Evolutionary conservation across 23 tunicate species (phyloP).

Genomic region (Phallusia fumigata): DNA sequence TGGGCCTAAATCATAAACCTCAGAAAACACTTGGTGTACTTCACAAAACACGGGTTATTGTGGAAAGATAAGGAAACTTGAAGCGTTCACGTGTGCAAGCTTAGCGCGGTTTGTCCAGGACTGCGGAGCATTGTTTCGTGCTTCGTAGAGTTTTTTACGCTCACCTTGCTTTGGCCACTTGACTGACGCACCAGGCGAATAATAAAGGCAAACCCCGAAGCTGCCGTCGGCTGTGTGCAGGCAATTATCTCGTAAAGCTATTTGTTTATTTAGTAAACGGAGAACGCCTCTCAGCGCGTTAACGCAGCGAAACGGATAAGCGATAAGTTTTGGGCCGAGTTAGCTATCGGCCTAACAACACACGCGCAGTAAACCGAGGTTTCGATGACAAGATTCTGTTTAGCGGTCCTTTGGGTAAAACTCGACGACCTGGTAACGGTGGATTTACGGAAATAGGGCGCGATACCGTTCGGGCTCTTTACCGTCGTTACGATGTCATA

Average conservation of each 20-base stretch:
- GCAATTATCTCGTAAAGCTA: constrained; percentile 10
- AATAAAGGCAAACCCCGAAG: neutral
- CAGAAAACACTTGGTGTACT: too few relatives aligned
- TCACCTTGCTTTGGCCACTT: neutral
- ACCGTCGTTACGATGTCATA: neutral
- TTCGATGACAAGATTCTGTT: neutral
- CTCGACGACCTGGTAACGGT: neutral
- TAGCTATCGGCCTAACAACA: neutral
- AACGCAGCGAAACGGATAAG: constrained; percentile 12
- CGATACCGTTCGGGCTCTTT: neutral
- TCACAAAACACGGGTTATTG: too few relatives aligned
- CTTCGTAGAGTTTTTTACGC: neutral
- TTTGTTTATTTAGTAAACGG: constrained; percentile 8
- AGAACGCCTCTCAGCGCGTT: constrained; percentile 8
- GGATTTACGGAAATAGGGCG: neutral
- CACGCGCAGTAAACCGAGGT: constrained; percentile 2
- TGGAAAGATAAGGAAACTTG: too few relatives aligned
- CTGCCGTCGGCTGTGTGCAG: neutral
- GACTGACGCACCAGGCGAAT: constrained; percentile 1
- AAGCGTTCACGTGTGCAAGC: too few relatives aligned
- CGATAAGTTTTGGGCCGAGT: neutral
- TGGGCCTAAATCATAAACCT: too few relatives aligned
- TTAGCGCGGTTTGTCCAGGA: too few relatives aligned
- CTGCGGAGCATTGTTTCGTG: neutral
- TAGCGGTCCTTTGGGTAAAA: neutral